phyloP scores from a whole-genome alignment of 1,140 invertebrate genomes.

The Mesaphorura yosii region DNA sequence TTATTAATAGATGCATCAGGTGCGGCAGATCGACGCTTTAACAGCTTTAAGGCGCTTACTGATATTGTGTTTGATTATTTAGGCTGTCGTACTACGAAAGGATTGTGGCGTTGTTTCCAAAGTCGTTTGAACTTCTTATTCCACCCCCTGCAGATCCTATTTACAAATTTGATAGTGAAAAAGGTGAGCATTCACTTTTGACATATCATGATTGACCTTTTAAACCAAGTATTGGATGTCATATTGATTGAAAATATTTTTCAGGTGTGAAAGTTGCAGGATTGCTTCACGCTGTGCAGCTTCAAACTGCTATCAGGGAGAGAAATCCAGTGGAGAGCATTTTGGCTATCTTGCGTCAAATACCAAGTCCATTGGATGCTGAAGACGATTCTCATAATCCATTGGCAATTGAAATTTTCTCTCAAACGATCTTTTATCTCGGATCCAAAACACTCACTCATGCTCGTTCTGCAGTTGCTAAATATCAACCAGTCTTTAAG shows the following conservation, averaged over 20 bases:
- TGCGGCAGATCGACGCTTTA: conserved; percentile 36
- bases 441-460: conserved; percentile 96
- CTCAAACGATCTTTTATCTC: conserved; percentile 81
- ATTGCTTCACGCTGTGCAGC: conserved; percentile 64
- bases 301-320: conserved; percentile 71
- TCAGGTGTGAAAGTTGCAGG: conserved; percentile 12
- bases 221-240: neutral
- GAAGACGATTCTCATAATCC: conserved; percentile 64
- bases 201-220: neutral
- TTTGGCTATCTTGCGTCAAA: conserved; percentile 70
- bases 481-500: conserved; percentile 91
- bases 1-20: conserved; percentile 79
- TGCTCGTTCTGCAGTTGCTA: conserved; percentile 92
- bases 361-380: conserved; percentile 62
- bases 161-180: conserved; percentile 71
- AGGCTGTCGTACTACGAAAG: conserved; percentile 91
- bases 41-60: too few species aligned
- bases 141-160: conserved; percentile 64
- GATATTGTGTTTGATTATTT: too few species aligned
- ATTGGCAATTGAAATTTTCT: conserved; percentile 91
- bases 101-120: conserved; percentile 82
- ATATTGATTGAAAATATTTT: neutral
- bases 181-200: too few species aligned
- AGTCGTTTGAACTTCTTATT: conserved; percentile 70
- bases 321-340: conserved; percentile 85